Evolutionary conservation across 2,888 invertebrate species (phyloP).

Genomic region (Aphodius sticticus): DNA sequence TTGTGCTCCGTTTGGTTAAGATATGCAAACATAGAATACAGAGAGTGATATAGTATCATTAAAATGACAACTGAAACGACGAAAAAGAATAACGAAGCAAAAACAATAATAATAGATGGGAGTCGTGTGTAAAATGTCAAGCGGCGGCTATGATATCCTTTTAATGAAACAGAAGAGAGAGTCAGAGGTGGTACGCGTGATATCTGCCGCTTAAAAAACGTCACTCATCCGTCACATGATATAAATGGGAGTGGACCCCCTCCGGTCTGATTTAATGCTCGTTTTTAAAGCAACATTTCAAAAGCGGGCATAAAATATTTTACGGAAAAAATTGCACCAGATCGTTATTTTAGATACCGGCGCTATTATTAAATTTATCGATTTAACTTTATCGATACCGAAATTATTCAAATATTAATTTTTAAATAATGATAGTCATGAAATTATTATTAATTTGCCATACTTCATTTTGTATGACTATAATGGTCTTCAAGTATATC

Average conservation of each 20-base stretch:
- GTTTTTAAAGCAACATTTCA: conserved; percentile 9
- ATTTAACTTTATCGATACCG: neutral
- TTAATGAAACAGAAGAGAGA: conserved; percentile 24
- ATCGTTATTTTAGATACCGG: neutral
- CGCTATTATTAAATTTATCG: neutral
- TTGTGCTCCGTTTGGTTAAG: too few species aligned
- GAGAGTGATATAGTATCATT: neutral
- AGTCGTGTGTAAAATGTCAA: conserved; percentile 22
- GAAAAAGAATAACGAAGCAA: neutral
- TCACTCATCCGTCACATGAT: conserved; percentile 19
- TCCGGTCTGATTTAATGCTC: conserved; percentile 13
- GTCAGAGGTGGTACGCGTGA: conserved; percentile 13
- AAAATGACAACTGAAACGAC: neutral
- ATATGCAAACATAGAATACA: too few species aligned
- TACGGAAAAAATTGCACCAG: neutral
- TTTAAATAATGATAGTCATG: neutral
- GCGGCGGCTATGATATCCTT: conserved; percentile 14
- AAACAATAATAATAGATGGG: conserved; percentile 12
- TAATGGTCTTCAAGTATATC: too few species aligned
- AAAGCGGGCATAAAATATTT: neutral
- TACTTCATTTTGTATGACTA: too few species aligned
- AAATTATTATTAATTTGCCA: too few species aligned
- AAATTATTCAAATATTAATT: neutral
- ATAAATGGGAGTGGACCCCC: conserved; percentile 8
- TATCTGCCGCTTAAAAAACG: conserved; percentile 21